These are phyloP conservation scores for Chinchilla lanigera DNA, from an alignment of 2,113 vertebrate species.

Conservation along the genomic window DNA sequence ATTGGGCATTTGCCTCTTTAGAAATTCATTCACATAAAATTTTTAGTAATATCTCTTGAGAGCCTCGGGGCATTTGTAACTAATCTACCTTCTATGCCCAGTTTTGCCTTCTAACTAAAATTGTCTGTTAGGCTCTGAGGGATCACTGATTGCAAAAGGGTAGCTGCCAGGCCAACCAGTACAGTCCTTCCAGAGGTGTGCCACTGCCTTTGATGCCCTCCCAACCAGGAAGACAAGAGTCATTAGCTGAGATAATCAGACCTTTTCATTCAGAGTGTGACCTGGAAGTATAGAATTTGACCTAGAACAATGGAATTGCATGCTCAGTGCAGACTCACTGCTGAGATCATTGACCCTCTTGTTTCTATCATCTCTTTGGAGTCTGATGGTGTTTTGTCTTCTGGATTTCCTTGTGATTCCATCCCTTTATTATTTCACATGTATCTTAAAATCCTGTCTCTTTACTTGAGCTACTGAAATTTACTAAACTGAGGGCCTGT, in stretches of 20 bases:
- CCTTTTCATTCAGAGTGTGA: constrained; percentile 7
- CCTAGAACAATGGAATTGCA: background rate
- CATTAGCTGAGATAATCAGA: constrained; percentile 20
- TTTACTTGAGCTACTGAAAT: background rate
- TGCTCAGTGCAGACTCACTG: background rate
- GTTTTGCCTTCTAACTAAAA: constrained; percentile 48
- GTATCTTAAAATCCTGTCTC: background rate
- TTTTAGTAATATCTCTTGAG: background rate
- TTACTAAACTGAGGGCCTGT: background rate
- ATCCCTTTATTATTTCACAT: background rate
- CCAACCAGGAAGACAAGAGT: background rate
- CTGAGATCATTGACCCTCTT: background rate
- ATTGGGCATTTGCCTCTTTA: background rate
- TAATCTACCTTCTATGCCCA: background rate
- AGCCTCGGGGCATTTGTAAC: background rate
- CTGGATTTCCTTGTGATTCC: background rate
- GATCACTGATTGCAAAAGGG: background rate
- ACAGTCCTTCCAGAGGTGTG: background rate
- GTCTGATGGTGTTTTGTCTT: background rate
- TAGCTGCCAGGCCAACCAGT: background rate
- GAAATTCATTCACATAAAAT: constrained; percentile 28
- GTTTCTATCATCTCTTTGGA: background rate
- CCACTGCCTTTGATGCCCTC: background rate
- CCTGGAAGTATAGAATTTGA: background rate
- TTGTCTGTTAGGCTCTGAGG: background rate